Evolutionary conservation across 1,140 invertebrate genomes (phyloP), one percentile per base, ranked within the genome.

Genomic region (Neelides sp.): DNA sequence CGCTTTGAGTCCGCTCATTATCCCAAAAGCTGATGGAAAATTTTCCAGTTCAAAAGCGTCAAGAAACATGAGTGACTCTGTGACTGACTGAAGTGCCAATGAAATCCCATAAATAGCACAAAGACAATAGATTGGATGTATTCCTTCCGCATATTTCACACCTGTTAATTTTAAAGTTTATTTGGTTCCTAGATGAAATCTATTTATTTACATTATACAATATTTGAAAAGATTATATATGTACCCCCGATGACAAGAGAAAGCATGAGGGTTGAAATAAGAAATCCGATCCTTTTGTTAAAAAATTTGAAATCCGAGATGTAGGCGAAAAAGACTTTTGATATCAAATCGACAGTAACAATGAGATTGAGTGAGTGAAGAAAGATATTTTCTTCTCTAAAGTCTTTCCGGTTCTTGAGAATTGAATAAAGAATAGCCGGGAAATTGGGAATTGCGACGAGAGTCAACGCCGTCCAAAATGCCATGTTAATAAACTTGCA

Each of bases 401-500:
- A 13, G 36, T 10, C 7, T n/a, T n/a, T 43, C 13, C 15, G 19
- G 5, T 32, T 30, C 8, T 8, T 30, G 26, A 15, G n/a, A 10
- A 17, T 23, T 27, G 43, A 26, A 22, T 52, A 56, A 8, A 56
- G 30, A 35, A 52, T 30, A 13, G 49, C 1, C 0, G 54, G 49
- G 28, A 48, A 52, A 42, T 44, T 56, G 4, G 41, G 45, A 4
- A 56, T 10, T 12, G 24, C 19, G n/a, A 56, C 15, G 12, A 48
- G 15, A 17, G 26, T 24, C 1, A 52, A 17, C 10, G 44, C 36
- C 37, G 44, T 35, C 7, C 36, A 28, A 22, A 37, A 3, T 2
- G 54, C 45, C 54, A 56, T 49, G 34, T 56, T 56, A 8, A 48
- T 23, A 39, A 52, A 56, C 15, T 37, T 22, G 1, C 23, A 12